These are phyloP conservation scores for Troilus luridus DNA, from an alignment of 2,888 invertebrate genomes.

Conservation along the genomic window DNA sequence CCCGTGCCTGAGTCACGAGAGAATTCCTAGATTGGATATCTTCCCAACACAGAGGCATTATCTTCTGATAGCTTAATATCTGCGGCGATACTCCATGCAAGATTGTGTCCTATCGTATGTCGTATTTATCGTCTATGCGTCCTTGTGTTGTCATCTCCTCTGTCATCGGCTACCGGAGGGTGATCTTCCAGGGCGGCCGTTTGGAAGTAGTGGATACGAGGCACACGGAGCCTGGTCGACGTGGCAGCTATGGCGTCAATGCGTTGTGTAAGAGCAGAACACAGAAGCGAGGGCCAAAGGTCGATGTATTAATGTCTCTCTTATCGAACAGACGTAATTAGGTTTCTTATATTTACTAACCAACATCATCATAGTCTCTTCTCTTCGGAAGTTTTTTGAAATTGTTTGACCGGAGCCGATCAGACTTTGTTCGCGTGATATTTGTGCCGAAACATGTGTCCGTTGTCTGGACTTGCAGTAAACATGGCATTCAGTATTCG, in stretches of 20 bases:
- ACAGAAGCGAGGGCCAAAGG: constrained; percentile 20
- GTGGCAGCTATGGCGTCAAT: constrained; percentile 39
- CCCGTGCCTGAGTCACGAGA: constrained; percentile 40
- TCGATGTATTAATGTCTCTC: constrained; percentile 7
- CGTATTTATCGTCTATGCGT: constrained; percentile 10
- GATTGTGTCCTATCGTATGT: constrained; percentile 51
- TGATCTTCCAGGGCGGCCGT: not conserved
- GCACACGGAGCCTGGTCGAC: not conserved
- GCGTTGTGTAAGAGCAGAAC: constrained; percentile 38
- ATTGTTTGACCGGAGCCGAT: not conserved
- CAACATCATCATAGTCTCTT: not conserved
- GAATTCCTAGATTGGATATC: constrained; percentile 38
- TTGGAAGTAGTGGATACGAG: not conserved
- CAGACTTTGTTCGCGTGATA: constrained; percentile 30
- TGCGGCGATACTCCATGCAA: constrained; percentile 36
- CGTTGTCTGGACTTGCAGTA: not conserved
- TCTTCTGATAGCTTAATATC: constrained; percentile 55
- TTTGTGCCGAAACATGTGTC: constrained; percentile 9
- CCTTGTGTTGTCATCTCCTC: not conserved
- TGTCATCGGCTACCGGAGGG: not conserved
- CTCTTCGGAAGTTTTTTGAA: constrained; percentile 2
- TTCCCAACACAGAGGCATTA: not conserved
- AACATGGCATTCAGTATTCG: not conserved
- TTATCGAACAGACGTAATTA: constrained; percentile 17
- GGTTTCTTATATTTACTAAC: constrained; percentile 11